A percentile compares a stretch with the other conserved stretches of the same genome.
phyloP scores from a whole-genome alignment of 2,797 vertebrate species.

The Gorsachius magnificus region DNA sequence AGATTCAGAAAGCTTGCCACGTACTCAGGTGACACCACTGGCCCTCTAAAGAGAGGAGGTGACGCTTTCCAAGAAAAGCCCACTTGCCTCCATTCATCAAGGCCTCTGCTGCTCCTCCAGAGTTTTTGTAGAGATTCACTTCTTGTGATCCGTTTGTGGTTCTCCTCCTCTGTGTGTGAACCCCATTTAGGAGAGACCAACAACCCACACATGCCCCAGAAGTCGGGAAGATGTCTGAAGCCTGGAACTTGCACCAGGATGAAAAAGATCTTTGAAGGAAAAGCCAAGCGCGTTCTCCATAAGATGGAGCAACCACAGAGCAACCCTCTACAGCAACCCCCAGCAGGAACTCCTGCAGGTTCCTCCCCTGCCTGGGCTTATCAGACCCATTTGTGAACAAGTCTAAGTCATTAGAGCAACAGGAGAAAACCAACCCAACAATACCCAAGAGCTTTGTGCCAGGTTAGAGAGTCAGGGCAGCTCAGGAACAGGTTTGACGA shows the following conservation, averaged over 20 bases:
- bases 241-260: background rate
- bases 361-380: background rate
- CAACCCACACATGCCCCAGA: fast-evolving
- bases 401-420: background rate
- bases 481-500: slow-evolving; percentile 14
- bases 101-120: background rate
- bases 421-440: background rate
- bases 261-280: background rate
- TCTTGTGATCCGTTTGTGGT: background rate
- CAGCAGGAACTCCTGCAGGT: background rate
- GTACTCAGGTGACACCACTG: background rate
- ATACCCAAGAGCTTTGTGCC: background rate
- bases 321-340: background rate
- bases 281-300: fast-evolving
- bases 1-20: background rate
- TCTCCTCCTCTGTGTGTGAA: background rate
- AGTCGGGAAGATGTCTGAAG: background rate
- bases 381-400: background rate
- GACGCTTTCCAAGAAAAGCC: background rate
- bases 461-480: background rate
- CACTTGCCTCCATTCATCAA: background rate
- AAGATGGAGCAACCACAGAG: background rate
- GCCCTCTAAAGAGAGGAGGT: background rate
- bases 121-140: background rate
- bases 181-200: background rate